Evolutionary conservation across 2,797 vertebrate genomes (phyloP).

Genomic region (Paguma larvata): DNA sequence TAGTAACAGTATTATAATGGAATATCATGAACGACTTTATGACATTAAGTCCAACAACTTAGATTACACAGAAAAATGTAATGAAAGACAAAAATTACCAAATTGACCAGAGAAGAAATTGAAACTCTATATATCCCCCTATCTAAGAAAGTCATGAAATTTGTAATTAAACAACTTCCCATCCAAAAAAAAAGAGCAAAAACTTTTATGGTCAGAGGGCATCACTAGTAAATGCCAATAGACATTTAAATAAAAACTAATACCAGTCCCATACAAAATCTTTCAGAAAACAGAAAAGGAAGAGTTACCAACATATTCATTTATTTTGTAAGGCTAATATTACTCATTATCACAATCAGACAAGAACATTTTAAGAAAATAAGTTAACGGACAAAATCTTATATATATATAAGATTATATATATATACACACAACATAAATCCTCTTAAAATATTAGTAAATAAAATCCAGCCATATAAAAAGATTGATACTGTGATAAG

Average conservation of each 20-base stretch:
- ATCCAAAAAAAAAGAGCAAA: neutral
- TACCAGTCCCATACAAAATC: neutral
- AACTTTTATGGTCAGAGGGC: neutral
- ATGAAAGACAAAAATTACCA: neutral
- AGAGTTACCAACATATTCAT: neutral
- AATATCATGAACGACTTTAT: neutral
- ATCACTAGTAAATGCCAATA: neutral
- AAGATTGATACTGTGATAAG: neutral
- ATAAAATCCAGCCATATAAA: neutral
- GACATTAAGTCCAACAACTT: neutral
- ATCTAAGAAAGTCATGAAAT: neutral
- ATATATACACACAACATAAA: neutral
- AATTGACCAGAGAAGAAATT: neutral
- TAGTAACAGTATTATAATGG: neutral
- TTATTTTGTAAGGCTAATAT: neutral
- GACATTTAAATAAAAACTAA: neutral
- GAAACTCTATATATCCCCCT: neutral
- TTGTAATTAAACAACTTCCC: neutral
- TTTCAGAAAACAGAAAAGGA: neutral
- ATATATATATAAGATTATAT: neutral
- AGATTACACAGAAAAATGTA: neutral
- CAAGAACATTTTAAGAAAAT: neutral
- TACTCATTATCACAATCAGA: neutral
- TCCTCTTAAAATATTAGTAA: neutral
- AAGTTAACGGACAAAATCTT: neutral